phyloP scores from a whole-genome alignment of 2,888 invertebrate species.

The Cartodere bifasciata region DNA sequence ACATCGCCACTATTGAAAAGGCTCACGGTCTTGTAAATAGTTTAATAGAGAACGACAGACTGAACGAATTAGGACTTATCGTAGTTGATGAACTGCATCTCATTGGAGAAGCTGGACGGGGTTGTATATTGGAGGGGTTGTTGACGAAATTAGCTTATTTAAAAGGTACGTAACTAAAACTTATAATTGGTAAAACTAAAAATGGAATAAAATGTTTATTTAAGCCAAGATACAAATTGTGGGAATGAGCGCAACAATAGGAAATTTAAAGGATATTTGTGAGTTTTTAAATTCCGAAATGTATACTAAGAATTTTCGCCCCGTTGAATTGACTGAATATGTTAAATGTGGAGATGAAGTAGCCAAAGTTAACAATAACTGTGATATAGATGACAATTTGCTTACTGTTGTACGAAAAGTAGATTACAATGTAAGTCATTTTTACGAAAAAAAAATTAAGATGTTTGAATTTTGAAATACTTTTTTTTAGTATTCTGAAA shows the following conservation, averaged over 20 bases:
- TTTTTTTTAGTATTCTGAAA: constrained; percentile 45
- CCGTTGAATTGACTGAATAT: constrained; percentile 73
- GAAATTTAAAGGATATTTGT: constrained; percentile 73
- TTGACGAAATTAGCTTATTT: constrained; percentile 66
- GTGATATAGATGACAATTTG: constrained; percentile 38
- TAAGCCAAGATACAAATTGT: constrained; percentile 67
- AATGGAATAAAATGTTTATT: constrained; percentile 1
- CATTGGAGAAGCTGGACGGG: constrained; percentile 77
- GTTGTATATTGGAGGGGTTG: constrained; percentile 71
- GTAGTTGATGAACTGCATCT: constrained; percentile 89
- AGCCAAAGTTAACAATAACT: constrained; percentile 39
- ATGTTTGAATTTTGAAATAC: constrained; percentile 6
- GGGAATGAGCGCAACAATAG: constrained; percentile 96
- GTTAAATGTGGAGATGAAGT: constrained; percentile 58
- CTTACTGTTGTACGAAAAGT: constrained; percentile 39
- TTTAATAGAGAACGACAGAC: constrained; percentile 62
- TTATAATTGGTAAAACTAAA: constrained; percentile 5
- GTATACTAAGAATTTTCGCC: constrained; percentile 77
- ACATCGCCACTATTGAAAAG: constrained; percentile 91
- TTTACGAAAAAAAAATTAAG: constrained; percentile 10
- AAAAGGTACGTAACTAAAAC: constrained; percentile 41
- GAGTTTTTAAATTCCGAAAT: constrained; percentile 69
- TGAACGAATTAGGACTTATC: constrained; percentile 66
- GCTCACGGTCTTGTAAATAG: constrained; percentile 75
- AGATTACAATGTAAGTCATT: constrained; percentile 35